Evolutionary conservation across 2,888 invertebrate species (phyloP), one percentile per base, ranked within the genome.

Genomic region (Pterobdella sp.): DNA sequence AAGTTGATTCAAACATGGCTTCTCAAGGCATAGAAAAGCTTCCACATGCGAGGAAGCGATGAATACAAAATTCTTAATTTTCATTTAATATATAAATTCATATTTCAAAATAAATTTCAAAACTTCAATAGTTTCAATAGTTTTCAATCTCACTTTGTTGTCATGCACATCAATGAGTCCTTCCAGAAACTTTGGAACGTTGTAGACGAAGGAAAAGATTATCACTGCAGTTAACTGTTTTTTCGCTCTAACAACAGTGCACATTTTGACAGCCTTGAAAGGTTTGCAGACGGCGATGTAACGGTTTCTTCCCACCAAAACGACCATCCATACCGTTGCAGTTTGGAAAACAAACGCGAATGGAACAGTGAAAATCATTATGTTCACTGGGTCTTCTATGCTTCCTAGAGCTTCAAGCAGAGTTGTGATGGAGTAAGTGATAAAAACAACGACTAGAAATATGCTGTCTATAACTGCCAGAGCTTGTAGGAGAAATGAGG

Each of bases 401-500:
- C 31, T 14, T n/a, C 37, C 69, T n/a, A 35, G 31, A 64, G 63
- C 52, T 37, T 68, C 56, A 26, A 76, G 72, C 34, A 76, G 63
- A 0, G 74, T 72, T 60, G 71, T 68, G 22, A 78, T 68, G 60
- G 72, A 68, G 42, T 76, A 78, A 36, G 77, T 35, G 4, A 76
- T 75, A 52, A 77, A 75, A 14, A 73, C 75, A 26, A 72, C 35
- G 35, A 78, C 36, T 66, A 78, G 73, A 49, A 78, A 68, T 4
- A 74, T 31, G 2, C 74, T 72, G 72, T 78, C 78, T 26, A 77
- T 75, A 65, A 77, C 60, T 63, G 77, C 72, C 29, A 78, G 71
- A 7, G 75, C 78, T 49, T 77, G 77, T 70, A 78, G 77, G 49
- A 78, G 74, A 66, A 78, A 77, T 14, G 77, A 75, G 18, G 78